These are phyloP conservation scores for Myripristis murdjan DNA, from an alignment of 2,797 vertebrate genomes.

Conservation along the genomic window DNA sequence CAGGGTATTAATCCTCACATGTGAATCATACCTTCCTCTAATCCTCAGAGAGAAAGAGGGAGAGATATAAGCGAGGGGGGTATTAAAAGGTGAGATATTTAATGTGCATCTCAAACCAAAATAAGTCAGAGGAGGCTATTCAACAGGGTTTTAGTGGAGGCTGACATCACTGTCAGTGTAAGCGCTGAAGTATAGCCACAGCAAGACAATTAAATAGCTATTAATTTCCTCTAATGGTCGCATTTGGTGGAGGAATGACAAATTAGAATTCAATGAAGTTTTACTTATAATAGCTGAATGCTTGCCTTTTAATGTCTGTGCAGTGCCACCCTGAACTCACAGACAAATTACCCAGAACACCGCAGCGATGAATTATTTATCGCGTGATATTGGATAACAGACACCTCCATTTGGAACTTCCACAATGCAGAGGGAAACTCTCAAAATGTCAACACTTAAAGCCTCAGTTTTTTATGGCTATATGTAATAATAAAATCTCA, in stretches of 20 bases:
- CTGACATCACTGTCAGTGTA: constrained; percentile 60
- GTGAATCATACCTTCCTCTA: constrained; percentile 47
- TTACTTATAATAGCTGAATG: constrained; percentile 72
- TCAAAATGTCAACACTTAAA: constrained; percentile 22
- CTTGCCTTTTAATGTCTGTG: constrained; percentile 61
- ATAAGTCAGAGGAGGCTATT: constrained; percentile 63
- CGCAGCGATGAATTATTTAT: constrained; percentile 65
- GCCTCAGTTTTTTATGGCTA: constrained; percentile 10
- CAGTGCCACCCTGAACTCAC: constrained; percentile 52
- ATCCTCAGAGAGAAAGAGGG: constrained; percentile 20
- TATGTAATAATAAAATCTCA: not conserved
- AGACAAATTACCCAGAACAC: constrained; percentile 69
- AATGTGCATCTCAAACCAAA: constrained; percentile 64
- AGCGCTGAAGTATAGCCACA: constrained; percentile 65
- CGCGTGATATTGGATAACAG: constrained; percentile 40
- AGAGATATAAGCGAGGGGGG: constrained; percentile 16
- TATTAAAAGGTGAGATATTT: constrained; percentile 41
- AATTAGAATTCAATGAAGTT: constrained; percentile 77
- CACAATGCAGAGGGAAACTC: constrained; percentile 27
- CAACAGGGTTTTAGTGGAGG: constrained; percentile 47
- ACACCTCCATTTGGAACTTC: constrained; percentile 50
- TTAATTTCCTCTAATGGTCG: constrained; percentile 70
- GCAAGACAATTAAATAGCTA: constrained; percentile 77
- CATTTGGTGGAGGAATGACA: constrained; percentile 73
- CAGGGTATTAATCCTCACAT: constrained; percentile 36